These are phyloP conservation scores for Drosophila bipectinata DNA, from an alignment of 1,140 invertebrate genomes.

Conservation along the genomic window DNA sequence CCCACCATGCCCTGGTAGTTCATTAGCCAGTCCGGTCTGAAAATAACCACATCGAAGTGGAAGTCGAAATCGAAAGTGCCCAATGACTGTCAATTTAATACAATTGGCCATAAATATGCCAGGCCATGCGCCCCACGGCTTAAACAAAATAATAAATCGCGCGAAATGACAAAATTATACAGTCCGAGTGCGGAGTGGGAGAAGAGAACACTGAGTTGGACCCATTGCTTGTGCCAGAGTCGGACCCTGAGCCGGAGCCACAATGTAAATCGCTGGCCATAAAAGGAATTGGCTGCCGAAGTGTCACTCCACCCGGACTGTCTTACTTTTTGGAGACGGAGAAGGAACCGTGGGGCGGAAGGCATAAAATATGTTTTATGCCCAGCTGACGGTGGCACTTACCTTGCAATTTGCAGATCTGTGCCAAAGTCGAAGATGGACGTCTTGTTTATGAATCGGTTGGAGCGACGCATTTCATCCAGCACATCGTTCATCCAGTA, in stretches of 20 bases:
- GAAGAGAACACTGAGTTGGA: neutral
- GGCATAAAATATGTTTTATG: conserved; percentile 67
- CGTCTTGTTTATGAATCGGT: conserved; percentile 94
- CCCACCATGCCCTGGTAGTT: conserved; percentile 95
- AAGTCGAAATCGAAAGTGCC: conserved; percentile 64
- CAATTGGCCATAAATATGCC: conserved; percentile 81
- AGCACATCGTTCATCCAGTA: conserved; percentile 95
- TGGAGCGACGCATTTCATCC: conserved; percentile 92
- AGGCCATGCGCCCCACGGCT: conserved; percentile 56
- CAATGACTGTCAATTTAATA: conserved; percentile 82
- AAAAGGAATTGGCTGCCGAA: conserved; percentile 66
- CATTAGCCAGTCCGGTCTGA: conserved; percentile 91
- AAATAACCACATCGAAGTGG: conserved; percentile 40
- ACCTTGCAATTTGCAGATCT: conserved; percentile 85
- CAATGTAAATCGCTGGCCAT: conserved; percentile 76
- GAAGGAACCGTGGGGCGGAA: neutral
- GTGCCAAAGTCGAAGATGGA: conserved; percentile 94
- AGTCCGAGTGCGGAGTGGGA: conserved; percentile 34
- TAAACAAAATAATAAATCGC: conserved; percentile 82
- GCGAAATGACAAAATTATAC: conserved; percentile 83
- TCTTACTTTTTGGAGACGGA: conserved; percentile 9
- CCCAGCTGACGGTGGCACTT: conserved; percentile 56
- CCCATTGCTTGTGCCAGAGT: neutral
- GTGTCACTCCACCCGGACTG: conserved; percentile 30
- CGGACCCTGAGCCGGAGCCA: conserved; percentile 20